A percentile compares a stretch with the other conserved stretches of the same genome.
Conservation (phyloP, 2,113 vertebrate genomes). For the Pachycephala philippinensis region DNA sequence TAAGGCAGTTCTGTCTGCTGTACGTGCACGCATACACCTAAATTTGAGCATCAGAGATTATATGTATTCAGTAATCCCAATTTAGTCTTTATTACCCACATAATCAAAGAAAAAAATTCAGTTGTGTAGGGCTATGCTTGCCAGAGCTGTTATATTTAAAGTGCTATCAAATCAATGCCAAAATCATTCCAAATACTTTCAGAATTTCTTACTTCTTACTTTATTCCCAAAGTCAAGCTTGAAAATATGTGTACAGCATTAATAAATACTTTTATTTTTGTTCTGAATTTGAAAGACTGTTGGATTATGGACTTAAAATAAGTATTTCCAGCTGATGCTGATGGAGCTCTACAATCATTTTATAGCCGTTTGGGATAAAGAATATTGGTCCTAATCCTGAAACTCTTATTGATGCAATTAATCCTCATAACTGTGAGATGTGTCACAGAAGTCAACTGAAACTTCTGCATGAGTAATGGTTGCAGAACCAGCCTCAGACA, state of each 20-base stretch:
- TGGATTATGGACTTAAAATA: conserved; percentile 6
- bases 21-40: not conserved
- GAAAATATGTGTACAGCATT: not conserved
- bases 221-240: not conserved
- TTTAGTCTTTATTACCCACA: not conserved
- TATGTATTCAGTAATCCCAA: not conserved
- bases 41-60: not conserved
- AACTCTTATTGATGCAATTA: not conserved
- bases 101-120: not conserved
- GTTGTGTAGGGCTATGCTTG: not conserved
- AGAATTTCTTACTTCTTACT: not conserved
- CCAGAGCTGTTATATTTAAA: not conserved
- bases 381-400: not conserved
- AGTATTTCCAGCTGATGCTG: not conserved
- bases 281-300: not conserved
- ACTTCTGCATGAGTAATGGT: not conserved
- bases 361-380: not conserved
- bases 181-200: not conserved
- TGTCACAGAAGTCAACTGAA: not conserved
- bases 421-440: not conserved
- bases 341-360: not conserved
- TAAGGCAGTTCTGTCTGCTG: not conserved
- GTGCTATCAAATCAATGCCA: not conserved
- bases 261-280: not conserved
- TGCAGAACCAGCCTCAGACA: not conserved